phyloP scores from a whole-genome alignment of 1,140 invertebrate genomes.

The Papilio aristodemus region DNA sequence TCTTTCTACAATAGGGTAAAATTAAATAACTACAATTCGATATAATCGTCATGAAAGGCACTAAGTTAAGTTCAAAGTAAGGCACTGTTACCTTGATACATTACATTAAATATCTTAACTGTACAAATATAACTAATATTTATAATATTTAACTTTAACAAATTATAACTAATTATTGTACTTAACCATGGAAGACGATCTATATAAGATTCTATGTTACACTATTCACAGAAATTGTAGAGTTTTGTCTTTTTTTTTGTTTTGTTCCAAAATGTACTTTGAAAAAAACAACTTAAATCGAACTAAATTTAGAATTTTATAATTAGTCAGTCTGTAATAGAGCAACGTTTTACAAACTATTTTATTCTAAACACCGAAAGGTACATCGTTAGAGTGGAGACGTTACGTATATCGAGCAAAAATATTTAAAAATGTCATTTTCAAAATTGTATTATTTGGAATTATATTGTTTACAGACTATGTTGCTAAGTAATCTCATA shows the following conservation, averaged over 20 bases:
- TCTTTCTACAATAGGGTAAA: background rate
- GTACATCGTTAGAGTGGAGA: background rate
- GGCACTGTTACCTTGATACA: constrained; percentile 13
- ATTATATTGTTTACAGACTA: background rate
- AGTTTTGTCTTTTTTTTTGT: constrained; percentile 59
- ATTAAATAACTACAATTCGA: constrained; percentile 23
- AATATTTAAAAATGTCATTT: background rate
- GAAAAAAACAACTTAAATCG: constrained; percentile 39
- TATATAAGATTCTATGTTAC: constrained; percentile 36
- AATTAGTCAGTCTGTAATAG: constrained; percentile 74
- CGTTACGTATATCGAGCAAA: background rate
- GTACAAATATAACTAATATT: constrained; percentile 22
- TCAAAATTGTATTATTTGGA: too few species aligned
- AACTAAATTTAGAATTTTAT: constrained; percentile 59
- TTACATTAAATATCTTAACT: constrained; percentile 24
- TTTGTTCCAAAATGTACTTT: constrained; percentile 47
- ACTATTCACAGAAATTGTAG: constrained; percentile 50
- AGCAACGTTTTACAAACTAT: constrained; percentile 53
- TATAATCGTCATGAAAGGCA: constrained; percentile 16
- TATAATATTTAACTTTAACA: constrained; percentile 24
- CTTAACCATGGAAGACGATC: constrained; percentile 57
- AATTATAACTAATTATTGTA: constrained; percentile 39
- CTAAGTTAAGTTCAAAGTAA: constrained; percentile 11
- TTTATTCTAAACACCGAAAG: background rate
- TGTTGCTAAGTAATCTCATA: background rate